phyloP scores from a whole-genome alignment of 2,888 invertebrate species.

The Melipona bicolor region DNA sequence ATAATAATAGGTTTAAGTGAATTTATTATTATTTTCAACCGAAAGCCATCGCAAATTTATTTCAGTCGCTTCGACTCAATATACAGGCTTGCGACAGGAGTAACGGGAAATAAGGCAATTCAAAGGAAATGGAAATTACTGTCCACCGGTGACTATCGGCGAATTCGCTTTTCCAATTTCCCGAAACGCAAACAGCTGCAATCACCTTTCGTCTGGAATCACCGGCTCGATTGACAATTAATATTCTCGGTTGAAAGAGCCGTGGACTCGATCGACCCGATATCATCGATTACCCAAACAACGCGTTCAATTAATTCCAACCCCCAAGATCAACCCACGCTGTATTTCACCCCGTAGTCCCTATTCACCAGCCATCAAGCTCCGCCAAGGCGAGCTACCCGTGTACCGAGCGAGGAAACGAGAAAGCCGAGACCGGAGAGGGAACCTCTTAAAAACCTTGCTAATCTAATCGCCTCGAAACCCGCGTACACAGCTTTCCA shows the following conservation, averaged over 20 bases:
- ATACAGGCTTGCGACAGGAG: neutral
- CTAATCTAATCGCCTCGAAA: constrained; percentile 35
- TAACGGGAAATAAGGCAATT: neutral
- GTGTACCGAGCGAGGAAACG: neutral
- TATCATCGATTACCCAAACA: constrained; percentile 58
- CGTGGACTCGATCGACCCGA: constrained; percentile 40
- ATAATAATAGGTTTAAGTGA: too few relatives aligned
- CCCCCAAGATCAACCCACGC: constrained; percentile 29
- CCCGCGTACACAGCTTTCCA: neutral
- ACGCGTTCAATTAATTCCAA: constrained; percentile 52
- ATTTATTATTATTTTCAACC: too few relatives aligned
- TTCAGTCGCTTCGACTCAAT: neutral
- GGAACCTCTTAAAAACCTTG: constrained; percentile 42
- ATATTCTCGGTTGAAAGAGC: constrained; percentile 51
- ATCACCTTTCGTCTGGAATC: constrained; percentile 34
- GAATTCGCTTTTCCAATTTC: constrained; percentile 43
- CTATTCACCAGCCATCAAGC: neutral
- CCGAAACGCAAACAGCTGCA: constrained; percentile 32
- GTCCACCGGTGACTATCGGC: neutral
- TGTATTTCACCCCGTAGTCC: constrained; percentile 25
- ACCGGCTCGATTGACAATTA: constrained; percentile 48
- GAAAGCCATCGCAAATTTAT: neutral
- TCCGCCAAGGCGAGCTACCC: neutral
- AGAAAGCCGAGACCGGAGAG: neutral
- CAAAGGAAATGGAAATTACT: constrained; percentile 9